phyloP scores from a whole-genome alignment of 2,113 vertebrate species.

The Halichoeres trimaculatus region DNA sequence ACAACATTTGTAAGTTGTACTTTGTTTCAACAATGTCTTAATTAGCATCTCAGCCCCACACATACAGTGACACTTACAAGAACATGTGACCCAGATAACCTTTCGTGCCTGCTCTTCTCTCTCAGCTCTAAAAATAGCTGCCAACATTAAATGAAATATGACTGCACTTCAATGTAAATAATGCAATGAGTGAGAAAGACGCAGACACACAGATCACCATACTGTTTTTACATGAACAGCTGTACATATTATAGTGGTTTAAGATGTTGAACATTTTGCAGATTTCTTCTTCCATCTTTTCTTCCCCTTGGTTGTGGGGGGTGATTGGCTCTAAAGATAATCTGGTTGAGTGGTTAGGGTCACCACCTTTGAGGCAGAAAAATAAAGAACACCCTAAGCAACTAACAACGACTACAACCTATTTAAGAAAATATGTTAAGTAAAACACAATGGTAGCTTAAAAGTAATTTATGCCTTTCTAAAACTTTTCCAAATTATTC shows the following conservation, averaged over 20 bases:
- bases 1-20: too few species aligned
- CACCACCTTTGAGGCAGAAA: background rate
- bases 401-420: background rate
- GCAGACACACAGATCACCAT: slow-evolving; percentile 17
- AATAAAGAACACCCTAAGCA: background rate
- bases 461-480: too few species aligned
- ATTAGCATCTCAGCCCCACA: background rate
- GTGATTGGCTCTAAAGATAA: background rate
- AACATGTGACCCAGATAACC: slow-evolving; percentile 54
- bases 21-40: background rate
- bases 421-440: too few species aligned
- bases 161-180: slow-evolving; percentile 69
- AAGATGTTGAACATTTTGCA: background rate
- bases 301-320: background rate
- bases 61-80: background rate
- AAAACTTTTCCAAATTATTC: too few species aligned
- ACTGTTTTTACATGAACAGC: slow-evolving; percentile 9
- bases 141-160: slow-evolving; percentile 69
- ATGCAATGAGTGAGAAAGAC: slow-evolving; percentile 60
- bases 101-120: slow-evolving; percentile 46
- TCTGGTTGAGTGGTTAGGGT: background rate
- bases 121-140: slow-evolving; percentile 61
- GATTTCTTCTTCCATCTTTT: background rate
- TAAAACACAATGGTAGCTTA: too few species aligned
- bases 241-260: too few species aligned